Conservation (phyloP, 2,888 invertebrate genomes). For the Diachrysia chrysitis region DNA sequence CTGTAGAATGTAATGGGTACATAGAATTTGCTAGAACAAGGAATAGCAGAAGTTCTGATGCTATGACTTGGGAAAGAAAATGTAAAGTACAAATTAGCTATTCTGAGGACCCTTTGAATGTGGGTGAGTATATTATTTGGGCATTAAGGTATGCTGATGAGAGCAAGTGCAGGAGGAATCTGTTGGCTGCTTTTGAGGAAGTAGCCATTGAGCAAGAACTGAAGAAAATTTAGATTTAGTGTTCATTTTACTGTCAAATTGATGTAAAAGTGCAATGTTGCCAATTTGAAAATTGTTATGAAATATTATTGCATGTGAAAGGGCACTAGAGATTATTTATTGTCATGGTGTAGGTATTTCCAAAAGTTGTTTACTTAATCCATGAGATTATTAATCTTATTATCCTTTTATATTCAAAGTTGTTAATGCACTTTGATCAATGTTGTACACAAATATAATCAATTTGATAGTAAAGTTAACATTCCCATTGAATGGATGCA, state of each 20-base stretch:
- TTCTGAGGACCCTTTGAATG: constrained; percentile 85
- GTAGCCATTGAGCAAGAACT: constrained; percentile 72
- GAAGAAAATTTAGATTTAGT: constrained; percentile 56
- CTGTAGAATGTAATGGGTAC: constrained; percentile 84
- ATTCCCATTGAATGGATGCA: constrained; percentile 32
- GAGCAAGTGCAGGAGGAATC: constrained; percentile 89
- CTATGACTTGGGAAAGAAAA: constrained; percentile 90
- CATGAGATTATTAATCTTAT: constrained; percentile 6
- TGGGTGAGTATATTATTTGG: constrained; percentile 90
- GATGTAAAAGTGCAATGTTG: constrained; percentile 11
- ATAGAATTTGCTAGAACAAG: constrained; percentile 82
- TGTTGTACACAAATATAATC: constrained; percentile 6
- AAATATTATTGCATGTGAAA: constrained; percentile 7
- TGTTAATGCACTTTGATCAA: constrained; percentile 10
- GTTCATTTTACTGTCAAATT: constrained; percentile 44
- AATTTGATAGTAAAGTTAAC: constrained; percentile 36
- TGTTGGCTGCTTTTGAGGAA: constrained; percentile 87
- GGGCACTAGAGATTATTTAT: constrained; percentile 10
- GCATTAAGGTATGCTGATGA: constrained; percentile 90
- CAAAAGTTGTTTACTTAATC: not conserved
- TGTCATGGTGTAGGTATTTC: not conserved
- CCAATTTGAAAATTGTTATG: constrained; percentile 16
- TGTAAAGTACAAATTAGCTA: constrained; percentile 91
- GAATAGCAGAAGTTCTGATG: constrained; percentile 76
- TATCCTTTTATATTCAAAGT: not conserved